phyloP scores from a whole-genome alignment of 2,888 invertebrate genomes.

The Elmis aenea region DNA sequence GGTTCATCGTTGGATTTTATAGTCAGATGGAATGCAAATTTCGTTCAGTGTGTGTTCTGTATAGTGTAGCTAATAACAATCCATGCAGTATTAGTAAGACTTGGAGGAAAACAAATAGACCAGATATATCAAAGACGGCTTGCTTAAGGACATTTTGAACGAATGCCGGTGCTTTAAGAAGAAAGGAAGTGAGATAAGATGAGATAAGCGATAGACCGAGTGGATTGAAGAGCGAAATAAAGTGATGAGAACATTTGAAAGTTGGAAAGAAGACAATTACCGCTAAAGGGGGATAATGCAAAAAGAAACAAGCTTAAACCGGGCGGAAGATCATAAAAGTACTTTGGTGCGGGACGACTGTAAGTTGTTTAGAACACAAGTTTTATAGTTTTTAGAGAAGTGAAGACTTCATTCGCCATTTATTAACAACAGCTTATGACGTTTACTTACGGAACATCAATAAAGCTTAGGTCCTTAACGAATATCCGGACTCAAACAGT shows the following conservation, averaged over 20 bases:
- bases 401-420: no score
- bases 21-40: no score
- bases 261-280: constrained; percentile 40
- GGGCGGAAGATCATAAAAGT: constrained; percentile 23
- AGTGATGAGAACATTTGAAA: constrained; percentile 44
- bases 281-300: constrained; percentile 33
- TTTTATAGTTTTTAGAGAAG: no score
- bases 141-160: constrained; percentile 39
- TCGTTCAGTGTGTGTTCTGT: no score
- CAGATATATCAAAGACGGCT: constrained; percentile 42
- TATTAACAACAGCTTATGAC: no score
- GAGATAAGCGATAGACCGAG: constrained; percentile 43
- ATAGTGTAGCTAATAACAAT: no score
- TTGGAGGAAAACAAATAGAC: constrained; percentile 36
- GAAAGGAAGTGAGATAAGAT: constrained; percentile 40
- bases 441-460: constrained; percentile 12
- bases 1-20: no score
- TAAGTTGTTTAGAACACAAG: no score
- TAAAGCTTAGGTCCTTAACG: constrained; percentile 6
- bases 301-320: constrained; percentile 19
- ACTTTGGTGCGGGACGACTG: no score
- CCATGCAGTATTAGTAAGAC: constrained; percentile 19
- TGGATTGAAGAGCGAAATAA: constrained; percentile 43
- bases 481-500: constrained; percentile 10
- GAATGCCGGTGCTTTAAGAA: constrained; percentile 39